These are phyloP conservation scores for Tetheella fluctuosa DNA, from an alignment of 2,888 invertebrate species.

Conservation along the genomic window DNA sequence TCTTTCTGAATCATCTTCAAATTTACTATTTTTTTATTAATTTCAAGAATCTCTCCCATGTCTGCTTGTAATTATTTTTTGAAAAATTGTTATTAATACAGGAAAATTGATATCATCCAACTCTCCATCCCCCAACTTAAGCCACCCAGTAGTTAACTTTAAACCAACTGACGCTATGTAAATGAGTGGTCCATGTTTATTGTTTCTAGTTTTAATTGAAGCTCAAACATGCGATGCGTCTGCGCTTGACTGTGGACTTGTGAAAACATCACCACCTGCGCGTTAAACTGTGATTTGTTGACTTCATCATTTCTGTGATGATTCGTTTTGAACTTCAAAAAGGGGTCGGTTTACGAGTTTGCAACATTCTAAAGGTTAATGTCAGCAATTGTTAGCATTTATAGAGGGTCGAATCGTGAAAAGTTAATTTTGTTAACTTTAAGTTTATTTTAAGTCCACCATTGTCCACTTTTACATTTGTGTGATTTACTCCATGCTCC, in stretches of 20 bases:
- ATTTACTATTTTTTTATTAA: too few species aligned
- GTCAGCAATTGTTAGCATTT: too few species aligned
- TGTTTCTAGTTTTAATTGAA: conserved; percentile 71
- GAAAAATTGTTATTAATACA: too few species aligned
- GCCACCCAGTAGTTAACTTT: conserved; percentile 52
- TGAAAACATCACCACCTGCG: conserved; percentile 66
- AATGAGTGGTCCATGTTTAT: conserved; percentile 66
- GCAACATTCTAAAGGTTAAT: background rate
- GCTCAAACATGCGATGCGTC: conserved; percentile 46
- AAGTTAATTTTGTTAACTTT: too few species aligned
- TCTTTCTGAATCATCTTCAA: too few species aligned
- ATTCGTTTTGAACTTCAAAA: conserved; percentile 11
- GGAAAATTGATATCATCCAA: background rate
- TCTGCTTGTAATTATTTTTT: too few species aligned
- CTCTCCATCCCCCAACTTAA: conserved; percentile 23
- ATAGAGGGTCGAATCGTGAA: too few species aligned
- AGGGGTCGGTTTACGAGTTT: background rate
- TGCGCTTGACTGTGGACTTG: conserved; percentile 34
- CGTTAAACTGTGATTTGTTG: conserved; percentile 23
- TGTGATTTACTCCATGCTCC: too few species aligned
- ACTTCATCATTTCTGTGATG: conserved; percentile 11
- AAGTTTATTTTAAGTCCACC: too few species aligned
- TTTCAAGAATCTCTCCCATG: too few species aligned
- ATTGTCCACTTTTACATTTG: too few species aligned
- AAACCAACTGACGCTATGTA: conserved; percentile 63